phyloP scores from a whole-genome alignment of 2,888 invertebrate genomes.

The Eustalomyia histrio region DNA sequence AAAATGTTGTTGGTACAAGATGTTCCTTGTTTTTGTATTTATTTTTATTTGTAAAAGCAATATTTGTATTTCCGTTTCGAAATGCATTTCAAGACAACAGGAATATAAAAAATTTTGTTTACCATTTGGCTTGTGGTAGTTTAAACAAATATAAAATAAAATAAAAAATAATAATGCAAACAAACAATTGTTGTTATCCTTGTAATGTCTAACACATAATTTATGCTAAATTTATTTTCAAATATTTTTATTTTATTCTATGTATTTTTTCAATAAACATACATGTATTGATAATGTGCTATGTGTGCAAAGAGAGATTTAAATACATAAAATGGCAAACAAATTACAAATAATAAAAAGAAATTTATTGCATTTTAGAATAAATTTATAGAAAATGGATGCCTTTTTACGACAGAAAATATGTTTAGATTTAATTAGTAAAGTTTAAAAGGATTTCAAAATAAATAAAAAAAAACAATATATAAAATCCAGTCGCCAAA shows the following conservation, averaged over 20 bases:
- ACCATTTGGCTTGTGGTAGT: constrained; percentile 28
- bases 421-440: too few species aligned
- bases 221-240: constrained; percentile 43
- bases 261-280: constrained; percentile 32
- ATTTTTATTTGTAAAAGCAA: neutral
- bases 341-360: neutral
- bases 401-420: too few species aligned
- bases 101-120: constrained; percentile 15
- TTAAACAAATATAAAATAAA: neutral
- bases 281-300: constrained; percentile 20
- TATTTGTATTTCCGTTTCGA: constrained; percentile 25
- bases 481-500: too few species aligned
- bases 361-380: neutral
- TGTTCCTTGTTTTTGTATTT: neutral
- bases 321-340: constrained; percentile 1
- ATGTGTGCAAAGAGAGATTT: neutral
- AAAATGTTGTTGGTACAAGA: neutral
- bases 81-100: neutral
- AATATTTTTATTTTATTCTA: constrained; percentile 20
- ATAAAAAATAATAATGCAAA: neutral
- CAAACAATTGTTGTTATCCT: constrained; percentile 44
- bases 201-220: constrained; percentile 40
- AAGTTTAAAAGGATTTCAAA: too few species aligned
- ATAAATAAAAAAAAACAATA: too few species aligned
- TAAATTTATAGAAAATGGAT: neutral